Evolutionary conservation across 2,113 vertebrate genomes (phyloP).

Genomic region (Patagioenas fasciata): DNA sequence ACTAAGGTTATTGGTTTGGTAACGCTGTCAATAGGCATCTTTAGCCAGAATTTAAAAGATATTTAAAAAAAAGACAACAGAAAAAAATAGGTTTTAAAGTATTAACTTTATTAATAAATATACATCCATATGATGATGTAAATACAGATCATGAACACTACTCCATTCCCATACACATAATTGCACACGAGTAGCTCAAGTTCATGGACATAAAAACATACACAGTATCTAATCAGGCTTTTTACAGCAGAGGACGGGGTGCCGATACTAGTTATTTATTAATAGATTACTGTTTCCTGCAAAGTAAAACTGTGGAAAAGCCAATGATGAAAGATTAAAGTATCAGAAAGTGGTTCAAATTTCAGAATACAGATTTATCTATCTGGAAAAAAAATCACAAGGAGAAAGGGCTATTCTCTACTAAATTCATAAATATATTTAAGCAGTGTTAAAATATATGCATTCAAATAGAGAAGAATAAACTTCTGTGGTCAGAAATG

Average conservation of each 20-base stretch:
- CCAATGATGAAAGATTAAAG: conserved; percentile 60
- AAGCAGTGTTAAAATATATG: conserved; percentile 72
- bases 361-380: conserved; percentile 63
- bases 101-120: conserved; percentile 87
- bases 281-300: conserved; percentile 68
- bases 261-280: conserved; percentile 70
- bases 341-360: conserved; percentile 72
- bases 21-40: fast-evolving
- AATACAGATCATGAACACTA: conserved; percentile 85
- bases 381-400: conserved; percentile 22
- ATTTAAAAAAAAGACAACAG: not conserved
- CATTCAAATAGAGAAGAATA: conserved; percentile 69
- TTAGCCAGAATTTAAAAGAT: not conserved
- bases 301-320: conserved; percentile 73
- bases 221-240: conserved; percentile 84
- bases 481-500: conserved; percentile 59
- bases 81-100: conserved; percentile 64
- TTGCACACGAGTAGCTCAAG: conserved; percentile 85
- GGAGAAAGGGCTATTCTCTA: conserved; percentile 68
- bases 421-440: conserved; percentile 71
- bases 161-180: conserved; percentile 85
- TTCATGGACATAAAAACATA: conserved; percentile 85
- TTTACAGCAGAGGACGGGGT: conserved; percentile 82
- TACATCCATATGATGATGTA: conserved; percentile 85
- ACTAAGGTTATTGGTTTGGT: not conserved